Percentiles rank a stretch among this genome's conserved stretches.
Conservation (phyloP, 2,113 vertebrate species). For the Mastomys natalensis region DNA sequence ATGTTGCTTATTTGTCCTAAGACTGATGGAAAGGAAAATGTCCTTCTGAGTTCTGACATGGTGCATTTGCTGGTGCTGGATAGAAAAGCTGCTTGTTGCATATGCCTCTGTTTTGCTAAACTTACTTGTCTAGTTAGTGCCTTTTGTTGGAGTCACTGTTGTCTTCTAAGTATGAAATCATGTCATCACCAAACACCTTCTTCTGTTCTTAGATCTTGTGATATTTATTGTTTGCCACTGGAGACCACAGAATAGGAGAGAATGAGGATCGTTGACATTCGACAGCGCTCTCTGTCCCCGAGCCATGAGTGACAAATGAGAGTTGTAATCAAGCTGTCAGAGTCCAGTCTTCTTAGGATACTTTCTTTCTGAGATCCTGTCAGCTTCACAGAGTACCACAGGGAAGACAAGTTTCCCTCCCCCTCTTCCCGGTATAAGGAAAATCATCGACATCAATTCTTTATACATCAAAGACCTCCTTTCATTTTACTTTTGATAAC, state of each 20-base stretch:
- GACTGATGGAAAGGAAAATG: background rate
- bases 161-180: background rate
- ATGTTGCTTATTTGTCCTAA: background rate
- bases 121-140: background rate
- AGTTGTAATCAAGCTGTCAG: background rate
- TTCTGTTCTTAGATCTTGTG: background rate
- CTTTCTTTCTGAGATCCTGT: background rate
- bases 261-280: background rate
- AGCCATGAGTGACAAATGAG: background rate
- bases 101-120: background rate
- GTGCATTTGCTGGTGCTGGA: background rate
- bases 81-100: background rate
- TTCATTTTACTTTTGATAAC: background rate
- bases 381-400: background rate
- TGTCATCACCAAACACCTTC: background rate
- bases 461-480: accelerated
- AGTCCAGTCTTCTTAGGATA: background rate
- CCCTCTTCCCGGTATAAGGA: too few relatives aligned
- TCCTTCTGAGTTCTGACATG: background rate
- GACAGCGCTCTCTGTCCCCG: background rate
- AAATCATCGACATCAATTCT: accelerated
- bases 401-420: background rate
- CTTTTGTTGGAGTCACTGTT: background rate
- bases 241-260: background rate
- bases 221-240: background rate